Evolutionary conservation across 2,797 vertebrate species (phyloP).

Genomic region (Ciconia nigra): DNA sequence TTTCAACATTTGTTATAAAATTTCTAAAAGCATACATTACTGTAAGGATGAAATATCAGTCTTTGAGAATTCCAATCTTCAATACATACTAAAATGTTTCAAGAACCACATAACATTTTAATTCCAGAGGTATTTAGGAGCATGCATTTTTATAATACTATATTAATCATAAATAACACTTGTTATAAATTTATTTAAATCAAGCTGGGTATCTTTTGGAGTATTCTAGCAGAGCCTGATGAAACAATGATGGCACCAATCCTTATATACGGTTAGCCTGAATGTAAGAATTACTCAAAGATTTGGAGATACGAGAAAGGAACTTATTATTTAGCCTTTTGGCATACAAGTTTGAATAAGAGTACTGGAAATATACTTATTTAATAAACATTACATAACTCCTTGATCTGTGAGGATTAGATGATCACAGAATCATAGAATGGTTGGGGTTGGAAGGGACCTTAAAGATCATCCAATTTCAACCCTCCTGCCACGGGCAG

Average conservation of each 20-base stretch:
- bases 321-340: background rate
- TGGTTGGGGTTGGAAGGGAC: no score
- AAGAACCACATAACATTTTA: background rate
- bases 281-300: background rate
- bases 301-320: background rate
- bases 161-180: background rate
- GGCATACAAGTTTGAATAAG: background rate
- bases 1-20: background rate
- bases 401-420: background rate
- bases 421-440: background rate
- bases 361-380: background rate
- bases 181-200: background rate
- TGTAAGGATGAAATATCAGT: background rate
- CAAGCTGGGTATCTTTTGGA: background rate
- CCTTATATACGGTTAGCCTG: background rate
- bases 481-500: no score
- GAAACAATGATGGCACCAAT: background rate
- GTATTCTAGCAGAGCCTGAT: background rate
- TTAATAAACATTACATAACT: background rate
- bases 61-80: background rate
- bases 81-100: background rate
- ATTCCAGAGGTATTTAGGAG: background rate
- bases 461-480: no score
- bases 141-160: background rate
- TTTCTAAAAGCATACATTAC: background rate